A percentile compares a stretch with the other conserved stretches of the same genome.
Conservation (phyloP, 2,888 invertebrate genomes). For the Hedychridium roseum region DNA sequence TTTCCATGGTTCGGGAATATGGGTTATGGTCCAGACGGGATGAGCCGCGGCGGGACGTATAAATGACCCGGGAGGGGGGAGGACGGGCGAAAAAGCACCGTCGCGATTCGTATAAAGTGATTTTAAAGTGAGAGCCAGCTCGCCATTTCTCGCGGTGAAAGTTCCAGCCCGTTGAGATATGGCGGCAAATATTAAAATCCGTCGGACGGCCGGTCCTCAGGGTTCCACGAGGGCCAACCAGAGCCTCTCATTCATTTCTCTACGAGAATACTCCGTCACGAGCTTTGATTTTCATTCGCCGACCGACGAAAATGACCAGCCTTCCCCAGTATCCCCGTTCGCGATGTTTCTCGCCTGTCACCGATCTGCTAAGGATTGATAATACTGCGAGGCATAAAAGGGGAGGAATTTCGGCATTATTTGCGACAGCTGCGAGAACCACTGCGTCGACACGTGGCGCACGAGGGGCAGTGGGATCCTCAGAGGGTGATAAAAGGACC, state of each 20-base stretch:
- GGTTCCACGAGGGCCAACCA: conserved; percentile 11
- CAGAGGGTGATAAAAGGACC: conserved; percentile 3
- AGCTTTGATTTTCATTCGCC: too few relatives aligned
- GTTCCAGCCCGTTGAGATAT: conserved; percentile 53
- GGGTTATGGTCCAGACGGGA: conserved; percentile 29
- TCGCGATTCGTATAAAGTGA: conserved; percentile 53
- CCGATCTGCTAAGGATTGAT: too few relatives aligned
- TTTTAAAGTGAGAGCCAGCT: conserved; percentile 52
- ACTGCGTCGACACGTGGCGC: conserved; percentile 21
- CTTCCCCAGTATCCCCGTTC: too few relatives aligned
- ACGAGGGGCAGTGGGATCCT: conserved; percentile 14
- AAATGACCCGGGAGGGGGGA: too few relatives aligned
- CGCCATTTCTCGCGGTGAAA: conserved; percentile 38
- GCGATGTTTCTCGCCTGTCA: too few relatives aligned
- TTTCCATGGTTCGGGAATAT: conserved; percentile 43
- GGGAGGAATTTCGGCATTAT: too few relatives aligned
- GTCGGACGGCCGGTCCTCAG: conserved; percentile 36
- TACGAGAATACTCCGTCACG: neutral
- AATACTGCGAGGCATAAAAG: too few relatives aligned
- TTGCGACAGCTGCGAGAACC: too few relatives aligned
- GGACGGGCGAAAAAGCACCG: conserved; percentile 44
- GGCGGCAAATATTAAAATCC: conserved; percentile 57
- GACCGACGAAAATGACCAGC: too few relatives aligned
- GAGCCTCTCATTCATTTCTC: conserved; percentile 11
- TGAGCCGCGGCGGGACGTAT: too few relatives aligned